Percentiles rank a stretch among this genome's conserved stretches.
Evolutionary conservation across 2,113 vertebrate species (phyloP).

Genomic region (Platichthys stellatus): DNA sequence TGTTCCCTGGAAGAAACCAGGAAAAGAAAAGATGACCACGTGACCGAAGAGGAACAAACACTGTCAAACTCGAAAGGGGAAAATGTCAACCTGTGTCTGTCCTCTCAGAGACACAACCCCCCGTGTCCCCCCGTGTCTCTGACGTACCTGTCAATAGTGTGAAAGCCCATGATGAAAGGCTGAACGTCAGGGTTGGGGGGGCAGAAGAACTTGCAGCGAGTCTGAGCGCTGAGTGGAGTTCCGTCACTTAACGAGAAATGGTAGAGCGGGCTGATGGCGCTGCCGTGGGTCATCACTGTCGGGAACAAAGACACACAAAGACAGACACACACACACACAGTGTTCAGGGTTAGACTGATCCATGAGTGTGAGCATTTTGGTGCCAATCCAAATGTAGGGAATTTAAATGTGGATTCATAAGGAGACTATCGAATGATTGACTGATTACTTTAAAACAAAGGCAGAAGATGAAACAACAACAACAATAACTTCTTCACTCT

Average conservation of each 20-base stretch:
- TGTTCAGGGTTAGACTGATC: too few relatives aligned
- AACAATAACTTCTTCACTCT: too few relatives aligned
- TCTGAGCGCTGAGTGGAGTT: constrained; percentile 93
- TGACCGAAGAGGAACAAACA: background rate
- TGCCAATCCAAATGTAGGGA: too few relatives aligned
- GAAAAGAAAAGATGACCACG: background rate
- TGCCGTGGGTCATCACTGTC: constrained; percentile 94
- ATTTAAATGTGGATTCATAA: too few relatives aligned
- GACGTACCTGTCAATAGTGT: constrained; percentile 94
- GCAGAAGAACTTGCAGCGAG: constrained; percentile 97
- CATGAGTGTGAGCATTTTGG: too few relatives aligned
- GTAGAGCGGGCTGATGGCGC: constrained; percentile 95
- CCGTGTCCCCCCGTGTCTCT: too few relatives aligned
- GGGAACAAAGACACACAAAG: background rate
- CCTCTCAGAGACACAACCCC: too few relatives aligned
- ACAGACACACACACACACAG: background rate
- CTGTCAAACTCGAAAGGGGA: too few relatives aligned
- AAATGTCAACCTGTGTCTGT: too few relatives aligned
- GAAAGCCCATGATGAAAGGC: constrained; percentile 98
- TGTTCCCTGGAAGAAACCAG: constrained; percentile 86
- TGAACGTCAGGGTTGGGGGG: constrained; percentile 92
- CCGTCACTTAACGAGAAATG: constrained; percentile 94
- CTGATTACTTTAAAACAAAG: too few relatives aligned
- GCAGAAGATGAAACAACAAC: too few relatives aligned
- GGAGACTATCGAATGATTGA: too few relatives aligned